Evolutionary conservation across 2,888 invertebrate genomes (phyloP).

Genomic region (Eupithecia insigniata): DNA sequence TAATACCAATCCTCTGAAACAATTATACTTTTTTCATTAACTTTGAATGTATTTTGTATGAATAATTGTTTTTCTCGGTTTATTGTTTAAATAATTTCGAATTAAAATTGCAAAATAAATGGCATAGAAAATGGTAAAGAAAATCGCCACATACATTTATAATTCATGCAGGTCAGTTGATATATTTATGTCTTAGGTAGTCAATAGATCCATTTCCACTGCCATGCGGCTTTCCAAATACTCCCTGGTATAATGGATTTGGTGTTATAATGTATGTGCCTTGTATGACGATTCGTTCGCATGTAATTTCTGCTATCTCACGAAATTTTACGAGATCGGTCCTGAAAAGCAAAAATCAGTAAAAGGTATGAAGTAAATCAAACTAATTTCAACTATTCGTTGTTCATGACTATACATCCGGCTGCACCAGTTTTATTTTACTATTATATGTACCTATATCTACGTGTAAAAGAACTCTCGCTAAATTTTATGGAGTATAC

Average conservation of each 20-base stretch:
- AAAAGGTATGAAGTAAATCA: neutral
- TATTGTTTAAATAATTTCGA: too few relatives aligned
- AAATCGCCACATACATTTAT: neutral
- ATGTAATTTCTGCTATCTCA: constrained; percentile 29
- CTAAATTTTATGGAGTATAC: neutral
- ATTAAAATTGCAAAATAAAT: too few relatives aligned
- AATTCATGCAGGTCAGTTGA: neutral
- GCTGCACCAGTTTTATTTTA: neutral
- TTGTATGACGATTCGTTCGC: constrained; percentile 25
- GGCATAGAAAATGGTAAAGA: neutral
- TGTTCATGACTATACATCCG: neutral
- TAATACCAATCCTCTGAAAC: constrained; percentile 38
- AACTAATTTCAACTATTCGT: neutral
- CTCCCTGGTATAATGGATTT: constrained; percentile 13
- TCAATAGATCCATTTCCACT: constrained; percentile 28
- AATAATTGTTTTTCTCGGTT: too few relatives aligned
- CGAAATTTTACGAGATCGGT: constrained; percentile 20
- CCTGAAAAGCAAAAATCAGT: constrained; percentile 23
- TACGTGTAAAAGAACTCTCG: neutral
- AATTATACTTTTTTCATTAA: neutral
- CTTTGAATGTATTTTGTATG: neutral
- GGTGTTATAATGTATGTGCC: constrained; percentile 25
- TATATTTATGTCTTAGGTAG: constrained; percentile 21
- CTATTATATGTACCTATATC: too few relatives aligned
- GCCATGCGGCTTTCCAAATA: constrained; percentile 21